Evolutionary conservation across 2,888 invertebrate genomes (phyloP), one percentile per base, ranked within the genome.

Genomic region (Andrena praecox): DNA sequence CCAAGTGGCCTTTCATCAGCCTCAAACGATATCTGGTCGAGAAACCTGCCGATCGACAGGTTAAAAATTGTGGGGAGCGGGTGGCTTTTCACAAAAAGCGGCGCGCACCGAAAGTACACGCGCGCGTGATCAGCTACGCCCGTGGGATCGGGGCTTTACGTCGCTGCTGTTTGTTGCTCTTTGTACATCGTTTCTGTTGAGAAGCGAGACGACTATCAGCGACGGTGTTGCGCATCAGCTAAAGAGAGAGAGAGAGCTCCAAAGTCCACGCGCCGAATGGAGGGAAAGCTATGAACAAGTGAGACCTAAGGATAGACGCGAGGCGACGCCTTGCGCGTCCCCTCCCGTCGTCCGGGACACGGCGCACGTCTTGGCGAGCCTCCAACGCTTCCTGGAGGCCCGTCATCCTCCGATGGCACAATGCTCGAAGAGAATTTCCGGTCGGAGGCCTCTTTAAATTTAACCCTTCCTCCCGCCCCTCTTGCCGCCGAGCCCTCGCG

Each of bases 341-440:
- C 42, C 8, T 10, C 16, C 27, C 27, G 63, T 69, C 81, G 67
- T 35, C 59, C 63, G 29, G 64, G 66, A 80, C 71, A 20, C 60
- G 20, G 67, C 33, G n/a, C 60, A 66, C 33, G 77, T 20, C 10
- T 29, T 48, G 16, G 31, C 80, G 71, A 79, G 80, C 80, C 29
- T 71, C 79, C 70, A 31, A 33, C 24, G n/a, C 4, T 24, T 75
- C 48, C 68, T 20, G 78, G 78, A 77, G 70, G 50, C 74, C 84
- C 84, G 69, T 86, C 85, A 82, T 83, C 89, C 76, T 87, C 87
- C 81, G 87, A 75, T 76, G 79, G 81, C 73, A 70, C 75, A 79
- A 80, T 72, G 67, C 67, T 74, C 75, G 62, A 67, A 56, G 63
- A 77, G 80, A 63, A 33, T 82, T 69, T 56, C 70, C 56, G 56